These are phyloP conservation scores for Leucozona laternaria DNA, from an alignment of 2,888 invertebrate genomes.

Conservation along the genomic window DNA sequence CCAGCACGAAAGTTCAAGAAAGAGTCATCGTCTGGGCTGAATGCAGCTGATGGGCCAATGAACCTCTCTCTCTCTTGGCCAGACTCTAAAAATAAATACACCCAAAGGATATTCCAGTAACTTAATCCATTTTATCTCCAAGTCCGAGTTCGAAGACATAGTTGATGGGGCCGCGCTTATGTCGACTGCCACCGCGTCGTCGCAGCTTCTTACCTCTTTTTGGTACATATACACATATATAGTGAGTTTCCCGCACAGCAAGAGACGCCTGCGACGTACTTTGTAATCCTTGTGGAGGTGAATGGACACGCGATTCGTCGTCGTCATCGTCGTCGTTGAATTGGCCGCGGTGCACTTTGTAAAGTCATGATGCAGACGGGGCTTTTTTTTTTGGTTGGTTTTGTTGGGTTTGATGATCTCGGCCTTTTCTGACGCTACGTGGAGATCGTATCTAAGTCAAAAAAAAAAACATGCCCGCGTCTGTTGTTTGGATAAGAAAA, in stretches of 20 bases:
- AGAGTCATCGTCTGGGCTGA: slow-evolving; percentile 59
- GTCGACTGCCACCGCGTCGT: slow-evolving; percentile 19
- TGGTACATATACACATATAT: background rate
- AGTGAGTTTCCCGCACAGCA: slow-evolving; percentile 54
- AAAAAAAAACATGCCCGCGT: slow-evolving; percentile 14
- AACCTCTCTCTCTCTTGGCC: slow-evolving; percentile 37
- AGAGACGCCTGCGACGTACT: slow-evolving; percentile 28
- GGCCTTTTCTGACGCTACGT: slow-evolving; percentile 23
- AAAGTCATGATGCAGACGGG: slow-evolving; percentile 58
- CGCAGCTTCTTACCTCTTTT: background rate
- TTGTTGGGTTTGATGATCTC: slow-evolving; percentile 64
- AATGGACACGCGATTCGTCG: slow-evolving; percentile 69
- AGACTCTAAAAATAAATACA: slow-evolving; percentile 70
- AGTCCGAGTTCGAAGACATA: slow-evolving; percentile 16
- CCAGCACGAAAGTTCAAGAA: slow-evolving; percentile 24
- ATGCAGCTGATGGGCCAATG: slow-evolving; percentile 67
- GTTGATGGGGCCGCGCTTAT: background rate
- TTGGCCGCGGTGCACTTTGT: slow-evolving; percentile 73
- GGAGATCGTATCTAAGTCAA: slow-evolving; percentile 37
- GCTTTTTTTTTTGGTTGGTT: slow-evolving; percentile 12
- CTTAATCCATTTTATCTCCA: slow-evolving; percentile 72
- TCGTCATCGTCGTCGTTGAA: slow-evolving; percentile 25
- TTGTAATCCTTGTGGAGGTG: slow-evolving; percentile 57
- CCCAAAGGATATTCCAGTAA: slow-evolving; percentile 74
- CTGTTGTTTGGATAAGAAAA: slow-evolving; percentile 51